Conservation (phyloP, 2,888 invertebrate genomes). For the Polydrusus pterygomalis region DNA sequence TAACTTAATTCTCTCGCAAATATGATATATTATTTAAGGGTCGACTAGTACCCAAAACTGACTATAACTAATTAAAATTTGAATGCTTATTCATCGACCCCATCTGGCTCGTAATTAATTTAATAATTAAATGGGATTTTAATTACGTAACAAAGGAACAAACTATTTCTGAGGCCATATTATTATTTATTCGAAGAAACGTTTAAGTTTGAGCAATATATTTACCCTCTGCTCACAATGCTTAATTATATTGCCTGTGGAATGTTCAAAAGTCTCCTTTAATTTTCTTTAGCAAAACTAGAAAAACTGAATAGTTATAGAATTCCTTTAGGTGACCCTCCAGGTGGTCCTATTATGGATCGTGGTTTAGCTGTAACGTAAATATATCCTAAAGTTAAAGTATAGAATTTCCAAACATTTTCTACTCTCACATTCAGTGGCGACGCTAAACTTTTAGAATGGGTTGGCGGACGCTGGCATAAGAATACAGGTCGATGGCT, state of each 20-base stretch:
- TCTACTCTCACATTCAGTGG: no score
- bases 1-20: no score
- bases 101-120: background rate
- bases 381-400: no score
- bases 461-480: no score
- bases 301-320: no score
- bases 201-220: constrained; percentile 30
- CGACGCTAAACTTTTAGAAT: no score
- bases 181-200: constrained; percentile 8
- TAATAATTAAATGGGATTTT: background rate
- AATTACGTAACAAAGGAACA: background rate
- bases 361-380: no score
- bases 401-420: no score
- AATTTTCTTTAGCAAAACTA: no score
- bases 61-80: constrained; percentile 5
- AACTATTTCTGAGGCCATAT: constrained; percentile 14
- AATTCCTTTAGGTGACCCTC: no score
- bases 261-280: constrained; percentile 1
- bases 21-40: background rate
- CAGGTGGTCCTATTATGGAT: no score
- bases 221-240: constrained; percentile 33
- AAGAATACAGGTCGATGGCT: no score
- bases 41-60: background rate
- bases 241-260: constrained; percentile 22
- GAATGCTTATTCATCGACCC: constrained; percentile 4